Evolutionary conservation across 1,140 invertebrate genomes (phyloP).

Genomic region (Galendromus occidentalis): DNA sequence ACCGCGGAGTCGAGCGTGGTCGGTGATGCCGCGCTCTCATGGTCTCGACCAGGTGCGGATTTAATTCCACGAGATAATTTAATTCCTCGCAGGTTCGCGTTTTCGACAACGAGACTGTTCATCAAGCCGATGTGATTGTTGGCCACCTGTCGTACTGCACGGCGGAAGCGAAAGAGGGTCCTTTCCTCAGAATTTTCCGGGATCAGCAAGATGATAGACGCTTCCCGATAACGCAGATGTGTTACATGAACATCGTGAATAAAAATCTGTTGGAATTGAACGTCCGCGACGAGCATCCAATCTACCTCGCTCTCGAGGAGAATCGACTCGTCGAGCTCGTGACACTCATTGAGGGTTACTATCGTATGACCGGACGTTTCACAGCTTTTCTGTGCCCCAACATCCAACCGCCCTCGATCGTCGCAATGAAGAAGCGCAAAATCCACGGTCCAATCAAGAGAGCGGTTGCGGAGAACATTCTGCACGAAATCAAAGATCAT

Average conservation of each 20-base stretch:
- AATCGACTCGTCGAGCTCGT: constrained; percentile 36
- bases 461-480: not conserved
- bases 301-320: not conserved
- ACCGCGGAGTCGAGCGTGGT: not conserved
- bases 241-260: not conserved
- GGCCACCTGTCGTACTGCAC: not conserved
- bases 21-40: not conserved
- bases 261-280: not conserved
- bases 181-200: not conserved
- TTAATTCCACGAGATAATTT: not conserved
- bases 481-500: not conserved
- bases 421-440: constrained; percentile 45
- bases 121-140: not conserved
- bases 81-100: not conserved
- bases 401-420: constrained; percentile 49
- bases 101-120: not conserved
- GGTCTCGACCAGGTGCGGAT: not conserved
- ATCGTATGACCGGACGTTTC: constrained; percentile 65
- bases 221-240: not conserved
- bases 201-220: not conserved
- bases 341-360: constrained; percentile 63
- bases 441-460: constrained; percentile 71
- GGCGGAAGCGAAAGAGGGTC: not conserved
- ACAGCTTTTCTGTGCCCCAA: constrained; percentile 67
- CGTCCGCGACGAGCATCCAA: not conserved